A percentile compares a stretch with the other conserved stretches of the same genome.
These are phyloP conservation scores for Epinephelus moara DNA, from an alignment of 2,113 vertebrate species.

Conservation along the genomic window DNA sequence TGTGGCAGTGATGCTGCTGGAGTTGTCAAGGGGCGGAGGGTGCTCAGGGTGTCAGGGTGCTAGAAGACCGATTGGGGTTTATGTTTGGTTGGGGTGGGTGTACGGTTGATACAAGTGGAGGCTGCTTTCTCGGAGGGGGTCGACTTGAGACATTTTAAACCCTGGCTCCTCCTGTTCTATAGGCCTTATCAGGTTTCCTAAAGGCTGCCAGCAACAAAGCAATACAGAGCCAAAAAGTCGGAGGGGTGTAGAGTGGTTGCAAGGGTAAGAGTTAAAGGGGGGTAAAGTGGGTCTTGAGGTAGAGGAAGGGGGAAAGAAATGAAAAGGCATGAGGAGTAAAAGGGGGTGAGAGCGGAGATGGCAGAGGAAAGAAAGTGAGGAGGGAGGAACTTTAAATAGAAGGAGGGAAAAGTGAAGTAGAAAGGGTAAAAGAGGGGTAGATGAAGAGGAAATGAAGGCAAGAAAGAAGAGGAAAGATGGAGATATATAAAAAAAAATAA, in stretches of 20 bases:
- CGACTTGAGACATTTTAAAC: slow-evolving; percentile 72
- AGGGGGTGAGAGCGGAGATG: not conserved
- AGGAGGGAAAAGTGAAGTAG: not conserved
- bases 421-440: not conserved
- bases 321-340: not conserved
- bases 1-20: slow-evolving; percentile 19
- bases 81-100: slow-evolving; percentile 40
- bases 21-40: slow-evolving; percentile 7
- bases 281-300: slow-evolving; percentile 32
- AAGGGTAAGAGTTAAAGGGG: slow-evolving; percentile 30
- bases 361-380: slow-evolving; percentile 15
- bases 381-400: not conserved
- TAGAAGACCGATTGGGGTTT: slow-evolving; percentile 27
- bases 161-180: slow-evolving; percentile 63
- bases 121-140: slow-evolving; percentile 41
- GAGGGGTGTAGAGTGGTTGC: slow-evolving; percentile 43
- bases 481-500: slow-evolving; percentile 11
- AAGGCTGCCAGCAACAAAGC: slow-evolving; percentile 74
- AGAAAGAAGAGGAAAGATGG: slow-evolving; percentile 1
- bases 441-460: not conserved
- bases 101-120: slow-evolving; percentile 51
- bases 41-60: not conserved
- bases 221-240: slow-evolving; percentile 60
- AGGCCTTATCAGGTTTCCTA: slow-evolving; percentile 73
- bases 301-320: not conserved